These are phyloP conservation scores for Anolis sagrei DNA, from an alignment of 2,113 vertebrate genomes.

Conservation along the genomic window DNA sequence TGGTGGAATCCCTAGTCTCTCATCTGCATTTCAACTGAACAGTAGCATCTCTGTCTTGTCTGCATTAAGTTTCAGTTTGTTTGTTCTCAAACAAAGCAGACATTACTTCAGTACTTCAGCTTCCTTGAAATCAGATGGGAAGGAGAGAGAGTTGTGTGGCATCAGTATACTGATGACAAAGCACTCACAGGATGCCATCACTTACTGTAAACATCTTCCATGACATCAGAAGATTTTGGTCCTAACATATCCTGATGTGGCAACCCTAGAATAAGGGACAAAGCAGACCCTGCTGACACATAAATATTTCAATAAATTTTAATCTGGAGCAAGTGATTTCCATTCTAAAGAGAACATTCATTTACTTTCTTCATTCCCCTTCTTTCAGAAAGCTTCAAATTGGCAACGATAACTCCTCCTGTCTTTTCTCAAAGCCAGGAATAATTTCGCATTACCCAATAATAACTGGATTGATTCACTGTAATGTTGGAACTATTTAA, in stretches of 20 bases:
- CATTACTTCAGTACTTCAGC: too few relatives aligned
- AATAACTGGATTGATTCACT: not conserved
- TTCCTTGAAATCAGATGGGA: too few relatives aligned
- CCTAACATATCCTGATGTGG: not conserved
- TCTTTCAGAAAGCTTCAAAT: not conserved
- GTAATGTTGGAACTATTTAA: not conserved
- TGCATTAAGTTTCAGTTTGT: too few relatives aligned
- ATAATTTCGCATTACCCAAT: slow-evolving; percentile 6
- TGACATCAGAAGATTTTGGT: not conserved
- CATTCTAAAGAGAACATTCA: not conserved
- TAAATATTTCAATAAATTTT: not conserved
- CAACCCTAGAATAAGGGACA: not conserved
- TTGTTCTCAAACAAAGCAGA: too few relatives aligned
- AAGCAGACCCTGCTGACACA: not conserved
- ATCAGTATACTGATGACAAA: too few relatives aligned
- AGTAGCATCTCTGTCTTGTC: too few relatives aligned
- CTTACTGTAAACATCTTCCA: not conserved
- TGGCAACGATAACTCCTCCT: slow-evolving; percentile 9
- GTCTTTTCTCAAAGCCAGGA: slow-evolving; percentile 18
- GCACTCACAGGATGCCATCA: too few relatives aligned
- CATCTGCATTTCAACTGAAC: too few relatives aligned
- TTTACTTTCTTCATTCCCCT: too few relatives aligned
- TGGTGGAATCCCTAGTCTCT: too few relatives aligned
- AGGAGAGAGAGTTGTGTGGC: too few relatives aligned
- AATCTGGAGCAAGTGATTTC: not conserved